Base-by-base conservation (phyloP, 2,888 invertebrate species). In the Dione vanillae region DNA sequence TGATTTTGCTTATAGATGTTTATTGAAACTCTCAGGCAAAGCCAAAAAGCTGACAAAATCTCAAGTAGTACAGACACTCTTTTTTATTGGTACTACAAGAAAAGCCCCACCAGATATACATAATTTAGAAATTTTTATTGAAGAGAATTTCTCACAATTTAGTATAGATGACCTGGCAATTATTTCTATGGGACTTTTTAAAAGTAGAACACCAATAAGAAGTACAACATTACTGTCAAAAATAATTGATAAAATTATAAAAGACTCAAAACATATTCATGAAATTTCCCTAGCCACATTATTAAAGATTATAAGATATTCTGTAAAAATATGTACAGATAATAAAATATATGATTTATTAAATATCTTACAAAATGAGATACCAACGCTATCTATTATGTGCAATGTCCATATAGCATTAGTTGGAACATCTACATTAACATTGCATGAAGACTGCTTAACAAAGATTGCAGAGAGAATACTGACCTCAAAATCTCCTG, bases 141-240 rank as follows among this genome's bases (percentile, higher is more conserved):
- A 91, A 41, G 81, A 92, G 5, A 85, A 87, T 67, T 89, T 96
- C n/a, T 79, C 94, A 9, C 81, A 94, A 35, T 94, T 96, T 81
- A 92, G 89, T 27, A 77, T 95, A 8, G 94, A 95, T 75, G 97
- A 97, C 81, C 84, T 97, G 70, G 96, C 95, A 12, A 94, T 97
- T 14, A 94, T 96, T 77, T 94, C 95, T 6, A 95, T 96, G 94
- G 96, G 96, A 0, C 97, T 96, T 83, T 97, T 97, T 79, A 97
- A 97, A 89, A 95, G 95, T 16, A 94, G 95, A 87, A 95, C 95
- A 1, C 94, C 92, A 16, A 92, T 97, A 62, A 93, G 94, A 73
- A 94, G 89, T 82, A 76, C 82, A 3, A 80, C 85, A 0, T 78
- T 96, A 52, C 66, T 95, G 0, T 78, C 87, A 2, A 88, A 89